These are phyloP conservation scores for Xestia rhomboidea DNA, from an alignment of 2,888 invertebrate genomes.

Conservation along the genomic window DNA sequence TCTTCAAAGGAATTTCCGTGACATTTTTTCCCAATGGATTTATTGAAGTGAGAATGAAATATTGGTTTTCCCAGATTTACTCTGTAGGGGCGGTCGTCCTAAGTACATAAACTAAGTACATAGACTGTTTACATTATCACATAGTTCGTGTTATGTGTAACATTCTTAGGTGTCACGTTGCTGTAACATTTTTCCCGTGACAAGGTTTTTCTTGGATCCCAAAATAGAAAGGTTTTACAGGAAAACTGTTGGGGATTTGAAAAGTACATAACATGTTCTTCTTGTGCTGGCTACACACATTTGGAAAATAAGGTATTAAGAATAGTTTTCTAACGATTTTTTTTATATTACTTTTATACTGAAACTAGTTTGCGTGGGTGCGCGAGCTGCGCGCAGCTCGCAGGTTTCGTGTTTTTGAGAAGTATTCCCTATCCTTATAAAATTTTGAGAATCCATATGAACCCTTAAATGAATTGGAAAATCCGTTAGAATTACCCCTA, in stretches of 20 bases:
- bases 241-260: neutral
- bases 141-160: neutral
- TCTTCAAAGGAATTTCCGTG: conserved; percentile 34
- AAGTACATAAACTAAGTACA: conserved; percentile 21
- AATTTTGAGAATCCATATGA: too few species aligned
- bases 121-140: conserved; percentile 13
- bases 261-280: neutral
- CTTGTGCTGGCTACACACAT: neutral
- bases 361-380: too few species aligned
- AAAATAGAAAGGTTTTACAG: neutral
- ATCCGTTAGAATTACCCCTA: too few species aligned
- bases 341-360: too few species aligned
- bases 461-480: too few species aligned
- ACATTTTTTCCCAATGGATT: conserved; percentile 41
- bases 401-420: too few species aligned
- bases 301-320: neutral
- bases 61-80: conserved; percentile 44
- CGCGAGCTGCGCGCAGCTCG: too few species aligned
- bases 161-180: neutral
- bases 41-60: conserved; percentile 53
- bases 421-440: too few species aligned
- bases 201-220: neutral
- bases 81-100: conserved; percentile 20
- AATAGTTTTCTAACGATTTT: neutral
- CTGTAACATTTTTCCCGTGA: neutral